A percentile compares a stretch with the other conserved stretches of the same genome.
phyloP scores from a whole-genome alignment of 2,113 vertebrate genomes.

The Terrapene triunguis region DNA sequence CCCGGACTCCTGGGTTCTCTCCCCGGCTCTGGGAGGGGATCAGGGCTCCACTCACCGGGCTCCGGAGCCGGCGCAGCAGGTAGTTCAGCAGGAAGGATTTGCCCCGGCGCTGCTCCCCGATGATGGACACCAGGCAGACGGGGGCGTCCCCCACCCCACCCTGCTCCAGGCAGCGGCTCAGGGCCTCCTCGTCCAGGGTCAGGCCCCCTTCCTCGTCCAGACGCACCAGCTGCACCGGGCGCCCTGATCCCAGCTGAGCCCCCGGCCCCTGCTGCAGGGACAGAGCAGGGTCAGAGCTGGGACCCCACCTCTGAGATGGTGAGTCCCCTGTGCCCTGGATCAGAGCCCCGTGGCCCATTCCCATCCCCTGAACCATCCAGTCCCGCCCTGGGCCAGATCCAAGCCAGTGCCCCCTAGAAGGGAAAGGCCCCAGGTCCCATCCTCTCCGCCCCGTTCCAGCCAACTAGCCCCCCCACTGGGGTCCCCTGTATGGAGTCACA shows the following conservation, averaged over 20 bases:
- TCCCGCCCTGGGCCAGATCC: too few species aligned
- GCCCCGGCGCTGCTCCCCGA: slow-evolving; percentile 66
- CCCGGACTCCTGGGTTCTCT: too few species aligned
- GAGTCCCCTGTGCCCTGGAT: too few species aligned
- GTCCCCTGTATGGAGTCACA: accelerated
- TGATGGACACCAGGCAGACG: slow-evolving; percentile 62
- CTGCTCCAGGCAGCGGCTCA: slow-evolving; percentile 64
- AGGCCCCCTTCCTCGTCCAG: slow-evolving; percentile 9
- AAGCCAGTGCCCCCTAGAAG: too few species aligned
- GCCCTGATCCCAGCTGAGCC: too few species aligned
- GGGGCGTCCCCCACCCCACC: slow-evolving; percentile 49
- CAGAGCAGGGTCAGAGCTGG: not conserved
- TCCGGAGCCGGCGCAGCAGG: slow-evolving; percentile 25
- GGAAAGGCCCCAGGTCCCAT: too few species aligned
- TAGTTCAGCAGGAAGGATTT: slow-evolving; percentile 71
- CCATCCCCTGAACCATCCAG: not conserved
- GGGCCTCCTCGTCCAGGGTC: slow-evolving; percentile 46
- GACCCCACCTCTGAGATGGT: not conserved
- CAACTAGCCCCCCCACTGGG: accelerated
- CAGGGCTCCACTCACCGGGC: not conserved
- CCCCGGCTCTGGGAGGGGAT: too few species aligned
- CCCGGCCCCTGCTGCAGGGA: not conserved
- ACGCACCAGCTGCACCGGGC: slow-evolving; percentile 48
- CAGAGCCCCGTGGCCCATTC: not conserved
- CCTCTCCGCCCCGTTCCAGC: too few species aligned